These are phyloP conservation scores for Argyra leucocephala DNA, from an alignment of 2,888 invertebrate species.

Conservation along the genomic window DNA sequence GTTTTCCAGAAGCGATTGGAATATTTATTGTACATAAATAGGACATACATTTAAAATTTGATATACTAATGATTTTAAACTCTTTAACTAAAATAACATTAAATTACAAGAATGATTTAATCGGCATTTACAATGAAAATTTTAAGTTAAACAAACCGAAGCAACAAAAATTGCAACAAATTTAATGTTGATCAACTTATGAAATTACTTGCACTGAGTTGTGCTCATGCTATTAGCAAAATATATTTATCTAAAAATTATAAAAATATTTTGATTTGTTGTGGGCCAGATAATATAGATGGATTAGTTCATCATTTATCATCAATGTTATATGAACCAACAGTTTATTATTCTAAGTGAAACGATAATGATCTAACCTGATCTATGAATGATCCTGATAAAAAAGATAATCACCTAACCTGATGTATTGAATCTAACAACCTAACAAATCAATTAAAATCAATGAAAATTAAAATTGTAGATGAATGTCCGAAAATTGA, in stretches of 20 bases:
- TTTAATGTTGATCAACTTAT: slow-evolving; percentile 95
- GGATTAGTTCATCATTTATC: slow-evolving; percentile 90
- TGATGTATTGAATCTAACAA: too few relatives aligned
- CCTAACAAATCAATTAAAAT: slow-evolving; percentile 67
- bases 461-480: slow-evolving; percentile 66
- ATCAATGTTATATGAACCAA: slow-evolving; percentile 75
- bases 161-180: slow-evolving; percentile 80
- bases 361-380: slow-evolving; percentile 69
- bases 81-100: too few relatives aligned
- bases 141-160: slow-evolving; percentile 69
- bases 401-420: too few relatives aligned
- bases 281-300: slow-evolving; percentile 95
- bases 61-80: too few relatives aligned
- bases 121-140: slow-evolving; percentile 49
- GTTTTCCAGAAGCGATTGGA: too few relatives aligned
- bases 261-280: slow-evolving; percentile 55
- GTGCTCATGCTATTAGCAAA: slow-evolving; percentile 78
- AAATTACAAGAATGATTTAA: too few relatives aligned
- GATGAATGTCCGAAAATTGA: slow-evolving; percentile 47
- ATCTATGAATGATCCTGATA: too few relatives aligned
- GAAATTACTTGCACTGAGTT: slow-evolving; percentile 95
- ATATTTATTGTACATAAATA: too few relatives aligned
- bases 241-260: slow-evolving; percentile 50
- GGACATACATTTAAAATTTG: too few relatives aligned
- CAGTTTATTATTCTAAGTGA: slow-evolving; percentile 77